Percentiles rank a stretch among this genome's conserved stretches.
Conservation (phyloP, 2,797 vertebrate species). For the Tolypeutes matacus region DNA sequence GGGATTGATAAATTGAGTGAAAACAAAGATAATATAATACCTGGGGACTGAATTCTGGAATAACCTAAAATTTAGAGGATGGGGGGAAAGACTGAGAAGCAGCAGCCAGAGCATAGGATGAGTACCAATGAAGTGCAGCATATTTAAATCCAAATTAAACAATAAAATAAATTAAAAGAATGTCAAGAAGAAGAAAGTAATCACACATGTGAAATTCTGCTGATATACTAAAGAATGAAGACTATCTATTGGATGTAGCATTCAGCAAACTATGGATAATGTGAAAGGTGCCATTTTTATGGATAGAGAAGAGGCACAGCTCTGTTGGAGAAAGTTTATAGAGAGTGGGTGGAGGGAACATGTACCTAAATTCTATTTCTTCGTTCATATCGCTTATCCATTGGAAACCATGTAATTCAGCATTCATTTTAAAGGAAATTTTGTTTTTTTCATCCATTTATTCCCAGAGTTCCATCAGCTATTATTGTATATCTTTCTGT, state of each 20-base stretch:
- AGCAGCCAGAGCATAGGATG: background rate
- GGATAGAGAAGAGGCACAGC: background rate
- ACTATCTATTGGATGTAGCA: background rate
- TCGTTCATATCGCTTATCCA: background rate
- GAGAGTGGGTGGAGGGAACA: background rate
- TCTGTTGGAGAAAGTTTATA: background rate
- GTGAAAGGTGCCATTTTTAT: background rate
- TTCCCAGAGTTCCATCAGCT: background rate
- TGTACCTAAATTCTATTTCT: background rate
- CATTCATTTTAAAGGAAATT: background rate
- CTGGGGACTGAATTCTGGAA: background rate
- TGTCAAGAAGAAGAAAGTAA: background rate
- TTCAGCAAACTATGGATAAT: background rate
- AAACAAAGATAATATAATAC: background rate
- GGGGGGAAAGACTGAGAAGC: background rate
- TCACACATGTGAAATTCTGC: background rate
- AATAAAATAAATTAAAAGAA: background rate
- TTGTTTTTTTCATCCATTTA: background rate
- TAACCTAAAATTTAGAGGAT: background rate
- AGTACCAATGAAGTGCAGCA: background rate
- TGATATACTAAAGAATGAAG: background rate
- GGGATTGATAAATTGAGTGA: background rate
- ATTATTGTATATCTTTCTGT: background rate
- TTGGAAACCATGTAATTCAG: background rate
- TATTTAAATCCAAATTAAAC: background rate